phyloP scores from a whole-genome alignment of 2,113 vertebrate genomes.

The cat (Felis catus) region DNA sequence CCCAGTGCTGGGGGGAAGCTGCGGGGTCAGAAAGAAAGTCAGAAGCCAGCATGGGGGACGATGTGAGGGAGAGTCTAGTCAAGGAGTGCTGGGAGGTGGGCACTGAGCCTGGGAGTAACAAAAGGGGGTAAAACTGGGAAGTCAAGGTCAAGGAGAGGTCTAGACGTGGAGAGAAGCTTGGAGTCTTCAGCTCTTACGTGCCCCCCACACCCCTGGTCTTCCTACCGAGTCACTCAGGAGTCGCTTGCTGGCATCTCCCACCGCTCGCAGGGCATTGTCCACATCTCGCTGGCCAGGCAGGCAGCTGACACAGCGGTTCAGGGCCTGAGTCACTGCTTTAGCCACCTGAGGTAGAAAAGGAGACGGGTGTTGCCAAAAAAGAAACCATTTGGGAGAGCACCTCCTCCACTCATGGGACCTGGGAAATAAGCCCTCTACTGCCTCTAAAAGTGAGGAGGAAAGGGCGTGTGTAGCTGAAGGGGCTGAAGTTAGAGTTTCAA shows the following conservation, averaged over 20 bases:
- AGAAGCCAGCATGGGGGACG: not conserved
- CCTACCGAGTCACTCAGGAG: conserved; percentile 89
- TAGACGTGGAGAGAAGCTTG: not conserved
- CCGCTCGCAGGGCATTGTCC: conserved; percentile 94
- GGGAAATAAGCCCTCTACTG: not conserved
- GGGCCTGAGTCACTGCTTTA: conserved; percentile 96
- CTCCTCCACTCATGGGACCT: not conserved
- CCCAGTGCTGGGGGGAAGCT: conserved; percentile 95
- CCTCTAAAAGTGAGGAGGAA: not conserved
- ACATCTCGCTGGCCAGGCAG: conserved; percentile 97
- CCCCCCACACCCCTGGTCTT: not conserved
- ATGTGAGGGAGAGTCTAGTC: not conserved
- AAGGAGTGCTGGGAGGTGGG: not conserved
- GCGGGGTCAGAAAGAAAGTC: conserved; percentile 5
- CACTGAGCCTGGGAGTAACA: not conserved
- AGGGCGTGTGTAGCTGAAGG: not conserved
- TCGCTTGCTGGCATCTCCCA: conserved; percentile 96
- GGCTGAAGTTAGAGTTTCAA: not conserved
- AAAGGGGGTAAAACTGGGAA: not conserved
- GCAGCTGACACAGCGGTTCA: conserved; percentile 96
- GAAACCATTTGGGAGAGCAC: not conserved
- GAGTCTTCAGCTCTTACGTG: not conserved
- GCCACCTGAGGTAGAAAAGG: conserved; percentile 89
- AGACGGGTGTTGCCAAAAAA: not conserved
- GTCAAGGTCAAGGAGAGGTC: not conserved